A percentile compares a stretch with the other conserved stretches of the same genome.
phyloP scores from a whole-genome alignment of 2,888 invertebrate genomes.

The Bellardia pandia region DNA sequence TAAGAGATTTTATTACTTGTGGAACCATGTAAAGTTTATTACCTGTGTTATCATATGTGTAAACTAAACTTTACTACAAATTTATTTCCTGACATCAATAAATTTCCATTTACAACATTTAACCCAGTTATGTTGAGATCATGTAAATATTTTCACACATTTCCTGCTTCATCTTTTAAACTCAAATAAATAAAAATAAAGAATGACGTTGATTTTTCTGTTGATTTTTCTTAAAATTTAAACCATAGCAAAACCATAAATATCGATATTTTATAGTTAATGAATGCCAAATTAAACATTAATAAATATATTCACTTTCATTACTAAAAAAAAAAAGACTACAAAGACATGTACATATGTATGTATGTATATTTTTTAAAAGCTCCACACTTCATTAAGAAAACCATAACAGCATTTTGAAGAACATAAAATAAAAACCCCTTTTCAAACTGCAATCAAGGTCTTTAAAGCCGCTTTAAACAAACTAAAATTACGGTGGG shows the following conservation, averaged over 20 bases:
- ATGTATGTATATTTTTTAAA: background rate
- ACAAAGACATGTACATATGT: no score
- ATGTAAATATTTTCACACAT: constrained; percentile 15
- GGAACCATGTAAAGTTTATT: no score
- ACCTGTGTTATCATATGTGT: no score
- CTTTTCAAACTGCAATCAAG: constrained; percentile 61
- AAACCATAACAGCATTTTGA: background rate
- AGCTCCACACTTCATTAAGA: constrained; percentile 6
- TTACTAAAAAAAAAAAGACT: constrained; percentile 12
- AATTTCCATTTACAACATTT: background rate
- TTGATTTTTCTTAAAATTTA: constrained; percentile 8
- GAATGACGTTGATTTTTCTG: background rate
- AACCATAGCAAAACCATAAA: constrained; percentile 16
- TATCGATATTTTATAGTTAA: constrained; percentile 58
- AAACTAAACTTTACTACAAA: background rate
- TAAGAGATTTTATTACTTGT: no score
- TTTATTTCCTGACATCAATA: background rate
- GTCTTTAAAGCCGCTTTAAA: constrained; percentile 20
- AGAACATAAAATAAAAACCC: constrained; percentile 3
- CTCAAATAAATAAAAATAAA: background rate
- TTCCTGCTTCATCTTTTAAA: background rate
- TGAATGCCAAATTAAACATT: constrained; percentile 59
- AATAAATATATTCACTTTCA: constrained; percentile 65
- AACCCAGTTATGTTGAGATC: constrained; percentile 12
- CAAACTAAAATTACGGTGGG: constrained; percentile 44